A percentile compares a stretch with the other conserved stretches of the same genome.
Conservation (phyloP, 2,797 vertebrate genomes). For the Botia almorhae region DNA sequence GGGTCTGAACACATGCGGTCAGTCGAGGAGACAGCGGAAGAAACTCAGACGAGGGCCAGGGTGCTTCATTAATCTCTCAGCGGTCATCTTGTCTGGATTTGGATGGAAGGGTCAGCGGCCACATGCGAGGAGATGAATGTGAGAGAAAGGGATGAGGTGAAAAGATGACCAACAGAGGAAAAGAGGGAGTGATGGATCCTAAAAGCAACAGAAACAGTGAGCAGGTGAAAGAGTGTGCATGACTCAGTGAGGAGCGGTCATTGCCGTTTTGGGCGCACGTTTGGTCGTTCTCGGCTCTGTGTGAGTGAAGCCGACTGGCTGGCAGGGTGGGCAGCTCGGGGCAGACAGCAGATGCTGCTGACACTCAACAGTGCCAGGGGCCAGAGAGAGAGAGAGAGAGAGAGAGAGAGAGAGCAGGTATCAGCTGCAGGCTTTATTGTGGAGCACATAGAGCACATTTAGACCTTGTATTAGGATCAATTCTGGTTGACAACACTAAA, state of each 20-base stretch:
- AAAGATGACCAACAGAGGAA: neutral
- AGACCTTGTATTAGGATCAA: neutral
- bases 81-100: conserved; percentile 56
- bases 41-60: conserved; percentile 42
- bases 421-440: conserved; percentile 36
- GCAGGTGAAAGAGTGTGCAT: neutral
- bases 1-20: conserved; percentile 37
- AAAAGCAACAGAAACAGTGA: conserved; percentile 10
- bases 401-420: conserved; percentile 68
- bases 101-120: conserved; percentile 43
- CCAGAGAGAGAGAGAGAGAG: conserved; percentile 6
- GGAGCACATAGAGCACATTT: neutral
- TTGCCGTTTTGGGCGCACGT: conserved; percentile 51
- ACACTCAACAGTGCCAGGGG: conserved; percentile 51
- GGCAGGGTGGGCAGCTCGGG: conserved; percentile 58
- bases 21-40: conserved; percentile 48
- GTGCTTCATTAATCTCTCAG: conserved; percentile 62
- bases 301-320: conserved; percentile 47
- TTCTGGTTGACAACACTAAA: too few species aligned
- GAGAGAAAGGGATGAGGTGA: conserved; percentile 7
- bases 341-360: conserved; percentile 67
- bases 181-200: neutral
- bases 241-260: conserved; percentile 48
- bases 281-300: conserved; percentile 48
- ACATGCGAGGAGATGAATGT: conserved; percentile 29